phyloP scores from a whole-genome alignment of 2,113 vertebrate genomes.

The Todiramphus saurophagus region DNA sequence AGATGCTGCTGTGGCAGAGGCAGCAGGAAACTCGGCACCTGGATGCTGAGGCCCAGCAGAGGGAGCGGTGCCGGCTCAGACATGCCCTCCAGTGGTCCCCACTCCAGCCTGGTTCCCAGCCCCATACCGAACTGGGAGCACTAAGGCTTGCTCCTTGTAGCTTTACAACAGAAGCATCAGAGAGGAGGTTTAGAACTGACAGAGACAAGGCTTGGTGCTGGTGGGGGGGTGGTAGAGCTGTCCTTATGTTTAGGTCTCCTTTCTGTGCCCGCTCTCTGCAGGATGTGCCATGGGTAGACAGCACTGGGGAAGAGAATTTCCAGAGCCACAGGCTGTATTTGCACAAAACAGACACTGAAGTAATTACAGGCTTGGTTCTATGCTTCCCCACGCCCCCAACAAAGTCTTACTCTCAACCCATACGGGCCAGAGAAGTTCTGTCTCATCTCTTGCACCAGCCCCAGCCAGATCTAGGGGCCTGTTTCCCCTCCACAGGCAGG shows the following conservation, averaged over 20 bases:
- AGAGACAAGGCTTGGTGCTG: background rate
- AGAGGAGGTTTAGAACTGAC: background rate
- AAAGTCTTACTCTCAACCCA: background rate
- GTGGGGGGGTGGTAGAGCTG: no score
- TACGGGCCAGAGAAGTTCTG: background rate
- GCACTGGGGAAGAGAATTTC: background rate
- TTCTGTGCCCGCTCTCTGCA: background rate
- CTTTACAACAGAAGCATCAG: background rate
- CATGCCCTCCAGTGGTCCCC: constrained; percentile 25
- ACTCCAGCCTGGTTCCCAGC: background rate
- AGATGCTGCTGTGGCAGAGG: background rate
- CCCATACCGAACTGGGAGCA: background rate
- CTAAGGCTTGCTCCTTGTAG: background rate
- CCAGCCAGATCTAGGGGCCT: background rate
- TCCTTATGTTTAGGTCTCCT: background rate
- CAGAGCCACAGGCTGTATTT: background rate
- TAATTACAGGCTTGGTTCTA: background rate
- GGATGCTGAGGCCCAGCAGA: background rate
- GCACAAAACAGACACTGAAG: background rate
- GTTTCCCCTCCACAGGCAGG: background rate
- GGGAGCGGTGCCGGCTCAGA: background rate
- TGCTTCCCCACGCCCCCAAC: background rate
- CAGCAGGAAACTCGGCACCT: background rate
- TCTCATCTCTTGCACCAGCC: background rate
- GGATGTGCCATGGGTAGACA: background rate